Conservation (phyloP, 2,113 vertebrate genomes). For the Lates calcarifer region DNA sequence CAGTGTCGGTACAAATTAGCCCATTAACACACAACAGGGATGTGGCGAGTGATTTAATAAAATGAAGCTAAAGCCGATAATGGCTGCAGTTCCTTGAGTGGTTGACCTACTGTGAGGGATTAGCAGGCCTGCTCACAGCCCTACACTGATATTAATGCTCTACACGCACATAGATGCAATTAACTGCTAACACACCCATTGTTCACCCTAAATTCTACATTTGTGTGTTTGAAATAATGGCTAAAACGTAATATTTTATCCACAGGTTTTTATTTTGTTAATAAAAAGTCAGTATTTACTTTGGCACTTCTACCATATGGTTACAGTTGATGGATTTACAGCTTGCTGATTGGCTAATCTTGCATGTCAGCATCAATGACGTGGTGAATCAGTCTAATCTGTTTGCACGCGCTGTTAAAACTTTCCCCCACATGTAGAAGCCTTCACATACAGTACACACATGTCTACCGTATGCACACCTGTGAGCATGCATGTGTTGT, state of each 20-base stretch:
- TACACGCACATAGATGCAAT: constrained; percentile 2
- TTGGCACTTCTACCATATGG: neutral
- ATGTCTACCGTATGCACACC: neutral
- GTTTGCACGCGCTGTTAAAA: constrained; percentile 1
- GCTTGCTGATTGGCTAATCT: constrained; percentile 47
- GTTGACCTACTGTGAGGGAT: constrained; percentile 80
- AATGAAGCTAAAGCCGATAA: constrained; percentile 79
- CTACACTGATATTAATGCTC: neutral
- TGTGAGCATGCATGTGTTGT: constrained; percentile 5
- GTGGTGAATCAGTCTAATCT: constrained; percentile 35
- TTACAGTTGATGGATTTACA: constrained; percentile 40
- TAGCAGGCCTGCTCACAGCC: constrained; percentile 50
- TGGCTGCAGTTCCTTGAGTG: constrained; percentile 71
- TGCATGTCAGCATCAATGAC: constrained; percentile 37
- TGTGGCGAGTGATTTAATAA: constrained; percentile 80
- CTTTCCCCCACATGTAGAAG: constrained; percentile 13
- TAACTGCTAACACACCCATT: neutral
- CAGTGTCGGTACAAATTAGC: constrained; percentile 89
- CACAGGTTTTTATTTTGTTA: neutral
- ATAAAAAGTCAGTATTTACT: constrained; percentile 8
- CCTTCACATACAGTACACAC: constrained; percentile 13
- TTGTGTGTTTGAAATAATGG: neutral
- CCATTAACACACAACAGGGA: constrained; percentile 85
- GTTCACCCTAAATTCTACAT: neutral
- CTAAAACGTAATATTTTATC: neutral